These are phyloP conservation scores for Drosophila neutralis DNA, from an alignment of 2,888 invertebrate species.

Conservation along the genomic window DNA sequence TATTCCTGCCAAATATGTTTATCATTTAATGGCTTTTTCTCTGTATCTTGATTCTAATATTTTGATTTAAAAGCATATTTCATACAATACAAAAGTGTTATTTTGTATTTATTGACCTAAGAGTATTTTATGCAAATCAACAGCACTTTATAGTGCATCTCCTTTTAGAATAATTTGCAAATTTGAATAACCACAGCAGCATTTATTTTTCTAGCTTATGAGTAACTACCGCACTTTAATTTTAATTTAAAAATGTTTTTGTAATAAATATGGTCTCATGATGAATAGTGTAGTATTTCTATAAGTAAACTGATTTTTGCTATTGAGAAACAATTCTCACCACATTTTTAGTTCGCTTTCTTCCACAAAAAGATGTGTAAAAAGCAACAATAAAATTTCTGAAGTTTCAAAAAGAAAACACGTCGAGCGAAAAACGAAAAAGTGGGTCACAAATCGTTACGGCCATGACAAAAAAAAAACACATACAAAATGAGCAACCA, in stretches of 20 bases:
- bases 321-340: not conserved
- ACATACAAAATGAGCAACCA: constrained; percentile 6
- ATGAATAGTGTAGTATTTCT: not conserved
- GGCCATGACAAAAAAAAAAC: constrained; percentile 34
- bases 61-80: not conserved
- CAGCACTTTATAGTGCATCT: not conserved
- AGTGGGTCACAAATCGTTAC: constrained; percentile 62
- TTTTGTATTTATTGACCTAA: not conserved
- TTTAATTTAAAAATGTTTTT: not conserved
- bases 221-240: not conserved
- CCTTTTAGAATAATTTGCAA: not conserved
- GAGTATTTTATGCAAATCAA: not conserved
- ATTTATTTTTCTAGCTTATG: not conserved
- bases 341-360: not conserved
- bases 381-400: not conserved
- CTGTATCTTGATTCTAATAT: not conserved
- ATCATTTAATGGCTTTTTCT: not conserved
- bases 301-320: not conserved
- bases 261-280: not conserved
- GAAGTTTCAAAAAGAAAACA: not conserved
- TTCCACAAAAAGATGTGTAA: not conserved
- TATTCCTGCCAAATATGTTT: not conserved
- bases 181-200: not conserved
- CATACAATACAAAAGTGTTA: no score
- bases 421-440: constrained; percentile 25